Evolutionary conservation across 2,113 vertebrate genomes (phyloP), one percentile per base, ranked within the genome.

Genomic region (Macquaria ambigua): DNA sequence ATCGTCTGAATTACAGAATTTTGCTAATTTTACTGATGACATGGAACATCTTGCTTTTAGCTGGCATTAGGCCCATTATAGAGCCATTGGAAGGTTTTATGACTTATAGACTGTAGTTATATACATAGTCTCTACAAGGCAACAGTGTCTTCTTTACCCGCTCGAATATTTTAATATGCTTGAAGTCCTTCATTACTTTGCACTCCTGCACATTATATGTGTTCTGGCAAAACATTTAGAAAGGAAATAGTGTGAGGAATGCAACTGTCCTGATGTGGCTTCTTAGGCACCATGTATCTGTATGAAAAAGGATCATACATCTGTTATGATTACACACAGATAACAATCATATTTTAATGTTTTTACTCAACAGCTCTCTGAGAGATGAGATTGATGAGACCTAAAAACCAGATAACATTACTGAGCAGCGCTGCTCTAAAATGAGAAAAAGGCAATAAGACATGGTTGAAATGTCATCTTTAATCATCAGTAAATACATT

Each of bases 401-500:
- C 39, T 6, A 39, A 31, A 34, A 6, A 23, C 25, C 10, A 23
- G 11, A 37, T 16, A 34, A 12, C 28, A 34, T 15, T 11, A 4
- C 23, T 20, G 12, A 63, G 34, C 14, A 67, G 50, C 1, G 4
- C 4, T 6, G 15, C 48, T 34, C 43, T 53, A 7, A 18, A 14
- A 10, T 2, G 31, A 64, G 34, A 58, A 37, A 25, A 37, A 21
- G 23, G 1, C 69, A 28, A 5, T 2, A 9, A 41, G 39, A 64
- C 10, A 21, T 1, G 7, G 41, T 79, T 67, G 12, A 79, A 85
- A 85, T 63, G 23, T 82, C 34, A 39, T 81, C 59, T 96, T 95
- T 95, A 95, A 89, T 95, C 8, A 87, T 90, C 90, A 90, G 67
- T 72, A 76, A 87, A 92, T 69, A 89, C 85, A 88, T 84, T 90